Conservation (phyloP, 53 echinoderm and acorn worm genomes). For the Stichopus horrens region DNA sequence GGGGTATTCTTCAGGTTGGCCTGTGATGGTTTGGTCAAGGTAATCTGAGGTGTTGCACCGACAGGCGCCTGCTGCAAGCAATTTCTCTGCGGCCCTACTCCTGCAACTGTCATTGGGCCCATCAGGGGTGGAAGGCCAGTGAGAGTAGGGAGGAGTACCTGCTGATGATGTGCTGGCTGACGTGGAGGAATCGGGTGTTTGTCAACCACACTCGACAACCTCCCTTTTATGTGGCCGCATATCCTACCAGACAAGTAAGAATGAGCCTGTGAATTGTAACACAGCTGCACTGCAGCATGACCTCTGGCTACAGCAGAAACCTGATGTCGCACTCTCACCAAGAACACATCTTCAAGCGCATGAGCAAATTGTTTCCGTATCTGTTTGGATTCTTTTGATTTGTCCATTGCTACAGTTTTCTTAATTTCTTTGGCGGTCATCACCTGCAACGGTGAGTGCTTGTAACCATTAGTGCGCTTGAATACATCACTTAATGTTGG, state of each 20-base stretch:
- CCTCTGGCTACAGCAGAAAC: background rate
- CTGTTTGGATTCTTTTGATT: background rate
- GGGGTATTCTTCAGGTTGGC: no score
- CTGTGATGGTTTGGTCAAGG: no score
- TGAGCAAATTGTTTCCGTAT: background rate
- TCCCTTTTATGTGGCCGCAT: background rate
- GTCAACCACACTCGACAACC: background rate
- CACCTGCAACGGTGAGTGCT: background rate
- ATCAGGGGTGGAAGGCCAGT: background rate
- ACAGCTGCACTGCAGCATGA: background rate
- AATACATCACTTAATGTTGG: conserved; percentile 22
- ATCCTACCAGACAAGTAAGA: background rate
- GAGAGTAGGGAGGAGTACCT: background rate
- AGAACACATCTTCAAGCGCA: background rate
- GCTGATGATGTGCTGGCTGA: background rate
- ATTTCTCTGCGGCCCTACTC: no score
- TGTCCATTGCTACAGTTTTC: background rate
- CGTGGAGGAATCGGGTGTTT: background rate
- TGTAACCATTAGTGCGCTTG: conserved; percentile 11
- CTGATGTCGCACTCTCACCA: background rate
- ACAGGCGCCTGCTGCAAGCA: no score
- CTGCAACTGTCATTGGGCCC: background rate
- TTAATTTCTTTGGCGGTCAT: conserved; percentile 12
- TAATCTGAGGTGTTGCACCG: no score
- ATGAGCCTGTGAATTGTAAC: background rate